Base-by-base conservation (phyloP, 2,888 invertebrate genomes). In the Sthenelais limicola region DNA sequence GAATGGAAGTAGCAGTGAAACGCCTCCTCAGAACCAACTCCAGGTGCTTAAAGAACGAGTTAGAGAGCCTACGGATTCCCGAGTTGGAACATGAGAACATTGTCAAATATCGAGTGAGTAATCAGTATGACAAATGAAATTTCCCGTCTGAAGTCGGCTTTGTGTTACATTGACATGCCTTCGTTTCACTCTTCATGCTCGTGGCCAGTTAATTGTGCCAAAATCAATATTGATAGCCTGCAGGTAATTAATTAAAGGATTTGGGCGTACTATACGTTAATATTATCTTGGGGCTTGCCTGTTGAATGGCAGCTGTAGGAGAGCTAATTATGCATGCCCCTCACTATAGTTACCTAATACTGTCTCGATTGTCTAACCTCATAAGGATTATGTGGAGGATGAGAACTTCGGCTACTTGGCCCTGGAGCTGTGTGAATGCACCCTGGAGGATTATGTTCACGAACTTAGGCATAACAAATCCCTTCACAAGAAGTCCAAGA, bases 351-450 rank as follows among this genome's bases (percentile, higher is more conserved):
- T n/a, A n/a, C n/a, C n/a, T n/a, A n/a, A n/a, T n/a, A n/a, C n/a
- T n/a, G n/a, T n/a, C n/a, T n/a, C n/a, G n/a, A 35, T 72, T 21
- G 3, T 47, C 62, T 47, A 30, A 49, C 77, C 0, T n/a, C n/a
- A n/a, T n/a, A 75, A 84, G 84, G 80, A 80, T 0, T 76, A 81
- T 66, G 79, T 76, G 21, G 79, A 80, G 72, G 76, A 76, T 12
- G 75, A 78, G 1, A 77, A 77, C 15, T 69, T 71, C 30, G 80
- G 80, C 67, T 84, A 81, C 75, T 71, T 85, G 21, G 83, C 84
- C 24, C 80, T 77, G 72, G 83, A 85, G 32, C 80, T 85, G 56
- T 82, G 81, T 62, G 84, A 85, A 70, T 84, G 82, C 76, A 82
- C 80, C 0, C 76, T 85, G 52, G 77, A 78, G 21, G 83, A 85